Evolutionary conservation across 2,888 invertebrate species (phyloP).

Genomic region (Phalera bucephala): DNA sequence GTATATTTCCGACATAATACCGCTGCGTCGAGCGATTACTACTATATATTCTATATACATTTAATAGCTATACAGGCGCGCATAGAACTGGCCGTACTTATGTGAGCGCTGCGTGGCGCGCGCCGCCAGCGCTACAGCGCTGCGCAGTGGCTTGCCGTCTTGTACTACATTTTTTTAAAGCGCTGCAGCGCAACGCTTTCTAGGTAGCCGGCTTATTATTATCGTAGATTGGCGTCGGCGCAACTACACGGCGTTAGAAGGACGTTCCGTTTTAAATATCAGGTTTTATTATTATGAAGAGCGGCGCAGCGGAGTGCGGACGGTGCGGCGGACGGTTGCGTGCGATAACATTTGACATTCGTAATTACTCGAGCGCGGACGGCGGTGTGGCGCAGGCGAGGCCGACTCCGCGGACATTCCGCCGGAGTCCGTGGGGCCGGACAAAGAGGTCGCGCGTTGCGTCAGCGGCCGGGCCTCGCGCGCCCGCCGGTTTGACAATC

Average conservation of each 20-base stretch:
- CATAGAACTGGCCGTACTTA: conserved; percentile 84
- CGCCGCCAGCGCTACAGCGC: conserved; percentile 66
- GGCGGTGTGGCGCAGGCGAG: conserved; percentile 48
- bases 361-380: conserved; percentile 79
- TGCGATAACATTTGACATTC: conserved; percentile 84
- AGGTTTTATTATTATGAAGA: conserved; percentile 84
- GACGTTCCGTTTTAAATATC: conserved; percentile 84
- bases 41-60: conserved; percentile 84
- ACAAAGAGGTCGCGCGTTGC: conserved; percentile 81
- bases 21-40: conserved; percentile 84
- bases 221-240: conserved; percentile 84
- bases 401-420: conserved; percentile 64
- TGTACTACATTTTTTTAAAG: conserved; percentile 38
- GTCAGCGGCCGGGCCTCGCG: conserved; percentile 53
- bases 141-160: conserved; percentile 47
- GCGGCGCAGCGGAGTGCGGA: conserved; percentile 82
- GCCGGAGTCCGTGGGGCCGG: conserved; percentile 66
- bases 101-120: conserved; percentile 75
- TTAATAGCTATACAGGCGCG: conserved; percentile 84
- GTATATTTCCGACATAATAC: conserved; percentile 84
- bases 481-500: conserved; percentile 42
- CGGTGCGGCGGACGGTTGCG: conserved; percentile 79
- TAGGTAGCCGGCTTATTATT: conserved; percentile 79
- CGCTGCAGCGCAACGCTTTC: conserved; percentile 66
- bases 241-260: conserved; percentile 84